Base-by-base conservation (phyloP, 2,888 invertebrate species). In the Branchellion lobata region DNA sequence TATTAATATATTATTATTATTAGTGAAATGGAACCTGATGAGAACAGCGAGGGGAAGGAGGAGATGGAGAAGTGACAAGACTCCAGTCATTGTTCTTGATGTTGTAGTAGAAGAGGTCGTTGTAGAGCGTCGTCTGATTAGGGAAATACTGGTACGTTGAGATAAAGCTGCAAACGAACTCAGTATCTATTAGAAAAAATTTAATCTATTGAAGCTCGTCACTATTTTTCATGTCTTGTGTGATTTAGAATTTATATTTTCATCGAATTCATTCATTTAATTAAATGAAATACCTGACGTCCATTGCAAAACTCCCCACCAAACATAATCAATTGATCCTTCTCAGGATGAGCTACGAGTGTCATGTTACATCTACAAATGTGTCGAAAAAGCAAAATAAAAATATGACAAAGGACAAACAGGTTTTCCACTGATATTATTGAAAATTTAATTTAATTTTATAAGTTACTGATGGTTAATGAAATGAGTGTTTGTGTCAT, bases 271-370 rank as follows among this genome's bases (percentile, higher is more conserved):
- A n/a, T n/a, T n/a, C n/a, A n/a, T n/a, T n/a, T n/a, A n/a, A n/a
- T n/a, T n/a, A n/a, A n/a, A n/a, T n/a, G n/a, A n/a, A n/a, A n/a
- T n/a, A 57, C 61, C 61, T 57, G 21, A 24, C n/a, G 61, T 0
- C 95, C 95, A 88, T 95, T 92, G 85, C 92, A 94, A 85, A 92
- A 94, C 88, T 96, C 96, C 69, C 96, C 96, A 0, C 96, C 96
- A 88, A 94, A 93, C 86, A 96, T 88, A 81, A 96, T 92, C 0
- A 96, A 88, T 86, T 95, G 94, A 85, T 95, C 94, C 86, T 92
- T 92, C 81, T 92, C 93, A 0, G 95, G 94, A 87, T 96, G 94
- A 0, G 93, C 89, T 8, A 92, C 91, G 57, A 96, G 89, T 0
- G 92, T 90, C 83, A 94, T 94, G 87, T 93, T 94, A 1, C 93